These are phyloP conservation scores for Thalassarche chlororhynchos DNA, from an alignment of 2,113 vertebrate species.

Conservation along the genomic window DNA sequence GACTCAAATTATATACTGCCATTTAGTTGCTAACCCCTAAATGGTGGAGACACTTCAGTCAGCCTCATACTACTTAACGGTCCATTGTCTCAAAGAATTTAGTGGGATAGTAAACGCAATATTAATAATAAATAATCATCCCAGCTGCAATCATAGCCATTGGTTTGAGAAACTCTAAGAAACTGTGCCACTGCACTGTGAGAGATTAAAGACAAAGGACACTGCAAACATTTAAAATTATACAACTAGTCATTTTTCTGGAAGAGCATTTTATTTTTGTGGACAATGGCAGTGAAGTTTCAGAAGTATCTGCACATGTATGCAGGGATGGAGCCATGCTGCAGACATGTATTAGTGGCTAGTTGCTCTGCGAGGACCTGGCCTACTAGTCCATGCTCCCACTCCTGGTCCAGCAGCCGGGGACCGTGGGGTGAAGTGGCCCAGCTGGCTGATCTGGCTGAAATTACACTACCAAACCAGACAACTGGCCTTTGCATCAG, in stretches of 20 bases:
- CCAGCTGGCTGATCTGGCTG: not conserved
- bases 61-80: not conserved
- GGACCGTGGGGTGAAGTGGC: not conserved
- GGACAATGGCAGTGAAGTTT: not conserved
- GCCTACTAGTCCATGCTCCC: not conserved
- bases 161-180: conserved; percentile 19
- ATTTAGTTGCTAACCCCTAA: conserved; percentile 57
- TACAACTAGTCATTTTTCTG: not conserved
- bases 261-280: not conserved
- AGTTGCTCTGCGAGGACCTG: not conserved
- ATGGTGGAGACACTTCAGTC: conserved; percentile 46
- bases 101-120: conserved; percentile 21
- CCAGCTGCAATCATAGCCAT: not conserved
- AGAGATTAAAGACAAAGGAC: not conserved
- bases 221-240: not conserved
- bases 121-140: conserved; percentile 58
- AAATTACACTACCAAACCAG: not conserved
- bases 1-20: conserved; percentile 64
- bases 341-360: rapidly evolving
- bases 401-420: not conserved
- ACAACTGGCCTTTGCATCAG: not conserved
- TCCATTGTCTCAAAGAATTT: conserved; percentile 53
- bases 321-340: not conserved
- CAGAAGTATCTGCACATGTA: not conserved
- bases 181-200: not conserved